Evolutionary conservation across 2,797 vertebrate genomes (phyloP).

Genomic region (Lithobates pipiens): DNA sequence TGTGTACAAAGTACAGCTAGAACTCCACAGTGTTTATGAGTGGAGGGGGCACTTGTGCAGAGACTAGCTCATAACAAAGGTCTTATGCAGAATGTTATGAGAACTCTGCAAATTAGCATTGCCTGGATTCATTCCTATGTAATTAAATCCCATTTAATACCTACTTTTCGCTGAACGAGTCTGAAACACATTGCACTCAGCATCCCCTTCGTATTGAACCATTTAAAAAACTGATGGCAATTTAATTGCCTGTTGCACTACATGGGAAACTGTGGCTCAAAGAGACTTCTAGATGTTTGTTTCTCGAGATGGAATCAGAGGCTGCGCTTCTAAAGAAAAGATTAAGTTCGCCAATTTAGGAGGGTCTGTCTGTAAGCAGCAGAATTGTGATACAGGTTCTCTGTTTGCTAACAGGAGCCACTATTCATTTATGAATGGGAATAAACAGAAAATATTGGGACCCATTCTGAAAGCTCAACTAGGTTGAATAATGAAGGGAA

Average conservation of each 20-base stretch:
- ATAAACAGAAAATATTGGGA: constrained; percentile 43
- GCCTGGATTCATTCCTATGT: constrained; percentile 39
- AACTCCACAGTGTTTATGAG: constrained; percentile 32
- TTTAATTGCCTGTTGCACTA: constrained; percentile 55
- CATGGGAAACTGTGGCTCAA: constrained; percentile 50
- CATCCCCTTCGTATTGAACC: constrained; percentile 46
- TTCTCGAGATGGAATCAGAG: constrained; percentile 42
- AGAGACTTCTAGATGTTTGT: constrained; percentile 50
- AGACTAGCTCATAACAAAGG: constrained; percentile 36
- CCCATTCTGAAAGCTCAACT: constrained; percentile 16
- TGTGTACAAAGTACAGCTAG: constrained; percentile 41
- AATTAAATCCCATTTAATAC: constrained; percentile 48
- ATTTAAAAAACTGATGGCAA: constrained; percentile 50
- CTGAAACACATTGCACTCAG: constrained; percentile 45
- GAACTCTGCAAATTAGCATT: constrained; percentile 53
- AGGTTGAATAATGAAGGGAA: constrained; percentile 5
- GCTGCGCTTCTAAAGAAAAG: constrained; percentile 53
- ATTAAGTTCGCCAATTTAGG: constrained; percentile 56
- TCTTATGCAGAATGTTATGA: constrained; percentile 49
- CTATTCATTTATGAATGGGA: constrained; percentile 8
- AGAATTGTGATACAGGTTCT: constrained; percentile 29
- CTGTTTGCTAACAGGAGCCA: constrained; percentile 50
- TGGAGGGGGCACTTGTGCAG: constrained; percentile 34
- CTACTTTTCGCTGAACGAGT: constrained; percentile 36
- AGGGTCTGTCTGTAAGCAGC: constrained; percentile 21